Conservation (phyloP, 2,888 invertebrate genomes). For the Acronicta psi region DNA sequence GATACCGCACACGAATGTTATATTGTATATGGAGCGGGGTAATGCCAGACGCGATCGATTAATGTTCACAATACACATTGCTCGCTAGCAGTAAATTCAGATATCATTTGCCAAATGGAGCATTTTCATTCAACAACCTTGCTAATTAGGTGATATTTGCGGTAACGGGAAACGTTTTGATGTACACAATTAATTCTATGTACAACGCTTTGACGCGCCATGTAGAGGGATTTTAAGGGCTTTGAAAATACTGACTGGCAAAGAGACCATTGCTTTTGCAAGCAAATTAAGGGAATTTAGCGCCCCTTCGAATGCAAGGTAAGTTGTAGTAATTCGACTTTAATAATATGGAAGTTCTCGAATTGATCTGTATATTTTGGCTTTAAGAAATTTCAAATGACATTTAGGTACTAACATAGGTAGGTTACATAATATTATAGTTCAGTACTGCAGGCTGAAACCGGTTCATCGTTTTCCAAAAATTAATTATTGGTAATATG, state of each 20-base stretch:
- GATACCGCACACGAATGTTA: slow-evolving; percentile 7
- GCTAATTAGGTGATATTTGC: slow-evolving; percentile 7
- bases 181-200: slow-evolving; percentile 22
- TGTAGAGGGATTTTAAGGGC: background rate
- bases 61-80: slow-evolving; percentile 12
- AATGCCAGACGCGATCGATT: slow-evolving; percentile 21
- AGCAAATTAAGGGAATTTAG: no score
- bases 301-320: no score
- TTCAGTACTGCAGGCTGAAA: no score
- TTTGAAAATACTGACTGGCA: background rate
- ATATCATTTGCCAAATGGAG: slow-evolving; percentile 9
- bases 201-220: background rate
- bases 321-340: no score
- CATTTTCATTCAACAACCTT: slow-evolving; percentile 1
- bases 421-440: no score
- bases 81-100: background rate
- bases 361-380: no score
- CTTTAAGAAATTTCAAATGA: no score
- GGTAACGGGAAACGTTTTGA: slow-evolving; percentile 20
- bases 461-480: no score
- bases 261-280: background rate
- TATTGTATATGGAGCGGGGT: slow-evolving; percentile 10
- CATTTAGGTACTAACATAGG: no score
- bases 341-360: no score
- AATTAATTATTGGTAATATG: no score